Conservation (phyloP, 2,888 invertebrate genomes). For the Latrodectus elegans region DNA sequence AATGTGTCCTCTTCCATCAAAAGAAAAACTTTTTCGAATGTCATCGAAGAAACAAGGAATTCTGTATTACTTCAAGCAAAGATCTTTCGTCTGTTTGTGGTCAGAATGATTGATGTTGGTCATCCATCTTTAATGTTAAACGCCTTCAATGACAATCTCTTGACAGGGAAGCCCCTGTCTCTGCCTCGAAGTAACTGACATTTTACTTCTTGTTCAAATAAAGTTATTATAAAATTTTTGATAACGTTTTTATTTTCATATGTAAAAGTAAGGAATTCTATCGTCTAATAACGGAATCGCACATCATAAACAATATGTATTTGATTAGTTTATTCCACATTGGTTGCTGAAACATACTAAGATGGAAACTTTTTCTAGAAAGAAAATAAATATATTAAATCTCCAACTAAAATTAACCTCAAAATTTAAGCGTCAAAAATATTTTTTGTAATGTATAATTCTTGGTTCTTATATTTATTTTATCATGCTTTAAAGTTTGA, state of each 20-base stretch:
- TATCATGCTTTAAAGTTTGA: no score
- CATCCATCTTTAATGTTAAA: slow-evolving; percentile 60
- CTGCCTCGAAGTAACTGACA: background rate
- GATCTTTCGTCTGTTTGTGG: slow-evolving; percentile 25
- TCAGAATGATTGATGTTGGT: slow-evolving; percentile 46
- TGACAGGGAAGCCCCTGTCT: background rate
- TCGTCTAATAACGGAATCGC: background rate
- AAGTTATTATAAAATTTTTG: background rate
- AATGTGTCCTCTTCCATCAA: slow-evolving; percentile 24
- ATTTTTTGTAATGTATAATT: no score
- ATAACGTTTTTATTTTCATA: background rate
- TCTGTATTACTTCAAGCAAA: slow-evolving; percentile 14
- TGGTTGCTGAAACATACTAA: no score
- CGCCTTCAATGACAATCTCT: slow-evolving; percentile 25
- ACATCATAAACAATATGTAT: background rate
- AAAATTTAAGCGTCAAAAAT: no score
- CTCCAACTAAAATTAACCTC: no score
- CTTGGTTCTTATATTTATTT: no score
- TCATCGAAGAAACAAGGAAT: slow-evolving; percentile 17
- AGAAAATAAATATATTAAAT: no score
- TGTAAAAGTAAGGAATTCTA: background rate
- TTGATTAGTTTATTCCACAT: background rate
- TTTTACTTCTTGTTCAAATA: background rate
- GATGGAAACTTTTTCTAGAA: no score
- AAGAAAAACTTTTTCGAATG: slow-evolving; percentile 22